These are phyloP conservation scores for Gallinago media DNA, from an alignment of 2,113 vertebrate species.

Conservation along the genomic window DNA sequence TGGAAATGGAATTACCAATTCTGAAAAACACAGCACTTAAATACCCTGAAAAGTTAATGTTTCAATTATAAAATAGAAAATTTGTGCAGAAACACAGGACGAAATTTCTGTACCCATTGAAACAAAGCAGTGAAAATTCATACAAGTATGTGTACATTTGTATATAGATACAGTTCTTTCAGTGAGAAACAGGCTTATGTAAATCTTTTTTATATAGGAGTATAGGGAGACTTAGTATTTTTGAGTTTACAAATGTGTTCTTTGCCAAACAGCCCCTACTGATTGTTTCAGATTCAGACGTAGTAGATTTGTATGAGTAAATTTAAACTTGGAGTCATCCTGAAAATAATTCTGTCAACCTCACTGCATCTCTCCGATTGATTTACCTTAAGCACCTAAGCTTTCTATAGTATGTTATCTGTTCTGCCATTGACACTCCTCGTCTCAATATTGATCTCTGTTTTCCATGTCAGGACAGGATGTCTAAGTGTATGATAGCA, in stretches of 20 bases:
- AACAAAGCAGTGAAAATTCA: not conserved
- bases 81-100: not conserved
- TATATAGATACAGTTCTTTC: not conserved
- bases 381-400: not conserved
- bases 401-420: not conserved
- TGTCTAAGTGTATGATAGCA: not conserved
- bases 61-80: not conserved
- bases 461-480: not conserved
- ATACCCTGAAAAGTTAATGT: not conserved
- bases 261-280: not conserved
- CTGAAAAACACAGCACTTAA: not conserved
- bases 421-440: not conserved
- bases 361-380: too few relatives aligned
- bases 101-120: not conserved
- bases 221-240: not conserved
- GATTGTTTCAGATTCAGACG: not conserved
- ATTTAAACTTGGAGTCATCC: not conserved
- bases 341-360: not conserved
- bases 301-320: not conserved
- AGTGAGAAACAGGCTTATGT: not conserved
- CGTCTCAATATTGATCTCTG: not conserved
- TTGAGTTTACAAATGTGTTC: not conserved
- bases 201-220: not conserved
- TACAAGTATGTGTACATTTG: not conserved
- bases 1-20: not conserved